Evolutionary conservation across 1,140 invertebrate genomes (phyloP).

Genomic region (Euglossa dilemma): DNA sequence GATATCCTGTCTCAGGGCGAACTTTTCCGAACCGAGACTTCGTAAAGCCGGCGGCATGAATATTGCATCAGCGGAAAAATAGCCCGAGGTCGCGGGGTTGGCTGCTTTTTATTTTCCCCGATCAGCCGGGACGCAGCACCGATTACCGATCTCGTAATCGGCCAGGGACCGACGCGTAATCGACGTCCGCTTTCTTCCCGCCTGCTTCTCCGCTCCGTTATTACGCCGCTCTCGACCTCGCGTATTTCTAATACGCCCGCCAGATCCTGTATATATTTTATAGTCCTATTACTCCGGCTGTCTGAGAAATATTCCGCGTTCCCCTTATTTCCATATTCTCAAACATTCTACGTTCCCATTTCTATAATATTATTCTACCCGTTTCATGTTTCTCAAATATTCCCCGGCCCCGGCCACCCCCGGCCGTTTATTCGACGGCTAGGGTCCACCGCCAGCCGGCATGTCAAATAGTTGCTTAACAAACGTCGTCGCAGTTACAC

Average conservation of each 20-base stretch:
- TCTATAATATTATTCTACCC: constrained; percentile 47
- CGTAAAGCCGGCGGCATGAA: constrained; percentile 7
- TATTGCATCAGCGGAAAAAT: constrained; percentile 46
- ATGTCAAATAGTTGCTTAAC: constrained; percentile 39
- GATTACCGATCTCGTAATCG: constrained; percentile 12
- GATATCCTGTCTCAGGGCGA: constrained; percentile 21
- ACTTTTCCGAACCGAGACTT: constrained; percentile 9
- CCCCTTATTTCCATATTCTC: constrained; percentile 47
- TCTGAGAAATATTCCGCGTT: constrained; percentile 33
- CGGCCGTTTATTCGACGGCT: constrained; percentile 9
- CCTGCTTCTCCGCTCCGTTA: neutral
- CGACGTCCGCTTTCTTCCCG: neutral
- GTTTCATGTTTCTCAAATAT: constrained; percentile 41
- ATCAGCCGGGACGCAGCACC: neutral
- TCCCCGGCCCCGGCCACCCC: neutral
- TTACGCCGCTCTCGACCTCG: neutral
- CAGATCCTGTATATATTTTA: constrained; percentile 22
- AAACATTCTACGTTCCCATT: constrained; percentile 38
- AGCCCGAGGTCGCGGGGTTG: neutral
- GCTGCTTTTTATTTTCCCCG: neutral
- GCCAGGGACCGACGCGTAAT: neutral
- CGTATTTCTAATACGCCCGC: neutral
- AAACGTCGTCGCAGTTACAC: neutral
- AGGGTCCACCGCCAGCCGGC: neutral
- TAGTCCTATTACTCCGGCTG: constrained; percentile 31